Evolutionary conservation across 2,888 invertebrate species (phyloP), one percentile per base, ranked within the genome.

Genomic region (Volucella inanis): DNA sequence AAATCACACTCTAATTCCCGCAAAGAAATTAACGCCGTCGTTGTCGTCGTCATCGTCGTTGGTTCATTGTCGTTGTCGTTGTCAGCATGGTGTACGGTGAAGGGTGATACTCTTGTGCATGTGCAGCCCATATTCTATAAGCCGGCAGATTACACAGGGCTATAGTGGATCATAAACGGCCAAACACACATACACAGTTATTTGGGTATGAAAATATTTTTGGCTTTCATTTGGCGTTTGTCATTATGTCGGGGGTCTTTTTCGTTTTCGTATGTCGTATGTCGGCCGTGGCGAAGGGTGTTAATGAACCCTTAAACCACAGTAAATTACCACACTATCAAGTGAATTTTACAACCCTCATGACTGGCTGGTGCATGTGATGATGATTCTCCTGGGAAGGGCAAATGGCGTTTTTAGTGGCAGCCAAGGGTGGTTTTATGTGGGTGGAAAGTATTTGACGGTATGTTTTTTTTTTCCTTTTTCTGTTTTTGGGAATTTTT

Each of bases 261-360:
- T 31, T 31, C 31, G 31, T 31, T 31, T 43, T 47, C 38, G 55
- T 59, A 59, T 31, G 49, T 47, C 38, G 55, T 59, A 59, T 49
- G 45, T 31, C 39, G 72, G 47, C 31, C 55, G 41, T 14, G 55
- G 57, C 18, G 18, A 68, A 76, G 84, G 85, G 81, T 85, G 85
- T 85, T 85, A 85, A 85, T 85, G 85, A 85, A 85, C 85, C 85
- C 81, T 85, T 85, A 85, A 85, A 85, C 85, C 85, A 62, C 85
- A 85, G 71, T 68, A 81, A 85, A 85, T 85, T 85, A 85, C 81
- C 81, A 81, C 85, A 85, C 85, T 85, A 85, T 85, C 85, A 81
- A 85, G 85, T 81, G 85, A 85, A 81, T 85, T 81, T 85, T 77
- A 81, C 81, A 85, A 76, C 85, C 81, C 77, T 39, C 49, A 61